Conservation (phyloP, 2,888 invertebrate genomes). For the Branchellion lobata region DNA sequence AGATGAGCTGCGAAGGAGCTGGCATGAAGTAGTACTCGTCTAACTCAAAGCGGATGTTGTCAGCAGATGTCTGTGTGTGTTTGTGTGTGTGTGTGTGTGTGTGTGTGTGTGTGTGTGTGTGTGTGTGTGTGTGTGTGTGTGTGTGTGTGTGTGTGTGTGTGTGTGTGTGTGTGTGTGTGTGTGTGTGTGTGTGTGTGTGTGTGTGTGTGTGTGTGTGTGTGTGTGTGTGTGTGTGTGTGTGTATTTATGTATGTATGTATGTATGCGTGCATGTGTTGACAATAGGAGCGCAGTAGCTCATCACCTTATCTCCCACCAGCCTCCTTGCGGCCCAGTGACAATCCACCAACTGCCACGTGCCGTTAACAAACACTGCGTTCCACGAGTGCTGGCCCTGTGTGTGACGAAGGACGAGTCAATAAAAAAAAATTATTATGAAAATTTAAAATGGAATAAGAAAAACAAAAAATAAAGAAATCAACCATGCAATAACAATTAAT, state of each 20-base stretch:
- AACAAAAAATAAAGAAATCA: background rate
- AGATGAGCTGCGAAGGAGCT: conserved; percentile 61
- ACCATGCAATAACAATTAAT: background rate
- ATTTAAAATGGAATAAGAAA: background rate
- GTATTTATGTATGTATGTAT: too few species aligned
- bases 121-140: too few species aligned
- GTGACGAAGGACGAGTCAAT: conserved; percentile 60
- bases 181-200: too few species aligned
- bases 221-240: too few species aligned
- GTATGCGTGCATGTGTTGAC: background rate
- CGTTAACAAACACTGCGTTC: conserved; percentile 62
- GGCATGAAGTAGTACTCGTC: conserved; percentile 63
- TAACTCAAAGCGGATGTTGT: conserved; percentile 61
- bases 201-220: too few species aligned
- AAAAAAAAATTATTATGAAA: background rate
- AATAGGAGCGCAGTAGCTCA: background rate
- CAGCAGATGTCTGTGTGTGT: conserved; percentile 52
- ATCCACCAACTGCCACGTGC: conserved; percentile 62
- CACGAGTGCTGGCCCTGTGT: conserved; percentile 61
- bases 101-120: too few species aligned
- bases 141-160: too few species aligned
- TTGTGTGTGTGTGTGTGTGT: too few species aligned
- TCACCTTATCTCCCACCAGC: conserved; percentile 61
- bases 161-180: too few species aligned
- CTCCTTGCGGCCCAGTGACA: conserved; percentile 63